phyloP scores from a whole-genome alignment of 2,888 invertebrate species.

The Margaritifera margaritifera region DNA sequence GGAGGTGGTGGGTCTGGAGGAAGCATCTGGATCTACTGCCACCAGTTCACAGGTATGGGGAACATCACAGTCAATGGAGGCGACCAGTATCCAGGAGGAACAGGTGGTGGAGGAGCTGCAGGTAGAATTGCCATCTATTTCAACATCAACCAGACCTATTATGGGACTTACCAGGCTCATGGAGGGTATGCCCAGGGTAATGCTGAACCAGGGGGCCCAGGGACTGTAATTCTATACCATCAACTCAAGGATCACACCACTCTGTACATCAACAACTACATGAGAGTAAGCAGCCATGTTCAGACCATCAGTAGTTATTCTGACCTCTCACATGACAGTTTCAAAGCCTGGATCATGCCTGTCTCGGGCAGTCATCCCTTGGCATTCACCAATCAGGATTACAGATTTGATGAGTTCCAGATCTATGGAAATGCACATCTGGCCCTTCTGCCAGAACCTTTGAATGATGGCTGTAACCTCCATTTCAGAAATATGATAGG shows the following conservation, averaged over 20 bases:
- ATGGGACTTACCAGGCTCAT: slow-evolving; percentile 49
- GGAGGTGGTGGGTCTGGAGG: slow-evolving; percentile 61
- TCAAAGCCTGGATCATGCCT: slow-evolving; percentile 60
- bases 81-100: slow-evolving; percentile 26
- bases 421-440: slow-evolving; percentile 61
- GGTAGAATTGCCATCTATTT: slow-evolving; percentile 59
- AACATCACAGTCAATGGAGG: slow-evolving; percentile 60
- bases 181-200: slow-evolving; percentile 39
- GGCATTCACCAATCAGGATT: slow-evolving; percentile 42
- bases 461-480: slow-evolving; percentile 36
- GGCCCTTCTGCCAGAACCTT: slow-evolving; percentile 52
- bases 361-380: slow-evolving; percentile 48
- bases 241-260: slow-evolving; percentile 49
- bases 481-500: slow-evolving; percentile 61
- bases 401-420: slow-evolving; percentile 54
- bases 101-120: slow-evolving; percentile 55
- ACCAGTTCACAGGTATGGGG: slow-evolving; percentile 52
- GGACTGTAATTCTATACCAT: slow-evolving; percentile 56
- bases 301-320: slow-evolving; percentile 47
- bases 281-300: too few species aligned
- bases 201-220: slow-evolving; percentile 58
- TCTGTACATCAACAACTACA: slow-evolving; percentile 50
- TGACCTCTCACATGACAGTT: slow-evolving; percentile 49
- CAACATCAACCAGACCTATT: slow-evolving; percentile 50
- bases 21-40: slow-evolving; percentile 46